Evolutionary conservation across 2,113 vertebrate genomes (phyloP), one percentile per base, ranked within the genome.

Genomic region (Thamnaconus septentrionalis): DNA sequence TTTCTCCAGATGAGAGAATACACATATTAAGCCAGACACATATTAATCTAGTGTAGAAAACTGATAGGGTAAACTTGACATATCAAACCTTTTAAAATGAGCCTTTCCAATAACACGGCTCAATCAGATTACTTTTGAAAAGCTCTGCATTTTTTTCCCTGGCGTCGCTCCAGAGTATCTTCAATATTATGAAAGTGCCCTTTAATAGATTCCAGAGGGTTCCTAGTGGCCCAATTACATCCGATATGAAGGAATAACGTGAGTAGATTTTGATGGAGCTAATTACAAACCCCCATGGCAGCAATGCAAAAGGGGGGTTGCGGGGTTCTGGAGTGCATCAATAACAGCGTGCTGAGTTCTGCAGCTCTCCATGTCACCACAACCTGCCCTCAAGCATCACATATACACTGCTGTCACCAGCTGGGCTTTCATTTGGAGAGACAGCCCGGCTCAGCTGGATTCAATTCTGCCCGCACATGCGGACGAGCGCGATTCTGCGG

Each of bases 351-450:
- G 61, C 45, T 51, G 63, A 65, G 57, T 40, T 47, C 10, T 11
- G 4, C 43, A 59, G 49, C 43, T 44, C 43, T 59, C 41, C 39
- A 58, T 61, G 55, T 71, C 61, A 75, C 52, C 12, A 49, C 31
- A 64, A 60, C 39, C 54, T 66, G 55, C 7, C 60, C 50, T 64
- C 12, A 41, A 67, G 75, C 53, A 53, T 48, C 41, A 61, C 51
- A 60, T 66, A 55, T 70, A 58, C 18, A 31, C 55, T 53, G 41
- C 59, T 79, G 64, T 65, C 73, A 76, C 59, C 51, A 64, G 64
- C 41, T 43, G 55, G 53, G 49, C 41, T 5, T 45, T 43, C 57
- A 62, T 49, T 53, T 43, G 66, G 39, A 0, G 59, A 56, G 53
- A 8, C 55, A 43, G 44, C 57, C 40, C 18, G 47, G 65, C 69